Evolutionary conservation across 2,797 vertebrate genomes (phyloP).

Genomic region (Phalanger gymnotis): DNA sequence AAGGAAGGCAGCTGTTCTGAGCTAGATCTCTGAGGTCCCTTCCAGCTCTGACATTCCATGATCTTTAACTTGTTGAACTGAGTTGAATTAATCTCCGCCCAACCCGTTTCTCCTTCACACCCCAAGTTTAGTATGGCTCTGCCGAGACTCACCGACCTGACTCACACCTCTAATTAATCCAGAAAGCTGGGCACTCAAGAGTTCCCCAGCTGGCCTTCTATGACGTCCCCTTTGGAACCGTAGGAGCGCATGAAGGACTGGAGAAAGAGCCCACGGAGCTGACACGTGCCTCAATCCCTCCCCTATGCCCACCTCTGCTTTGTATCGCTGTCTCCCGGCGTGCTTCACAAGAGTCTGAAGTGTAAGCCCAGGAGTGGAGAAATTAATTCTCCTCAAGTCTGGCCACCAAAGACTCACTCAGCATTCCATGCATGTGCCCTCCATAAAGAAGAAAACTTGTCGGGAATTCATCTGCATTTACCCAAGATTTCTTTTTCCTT

Average conservation of each 20-base stretch:
- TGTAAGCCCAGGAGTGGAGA: neutral
- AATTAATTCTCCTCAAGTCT: constrained; percentile 2
- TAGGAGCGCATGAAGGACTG: neutral
- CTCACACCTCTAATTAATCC: neutral
- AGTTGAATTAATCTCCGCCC: neutral
- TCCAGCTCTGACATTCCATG: neutral
- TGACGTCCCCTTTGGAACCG: neutral
- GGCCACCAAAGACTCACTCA: neutral
- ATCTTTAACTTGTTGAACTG: neutral
- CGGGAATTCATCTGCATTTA: neutral
- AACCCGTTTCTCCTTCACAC: neutral
- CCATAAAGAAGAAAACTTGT: neutral
- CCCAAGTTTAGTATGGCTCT: neutral
- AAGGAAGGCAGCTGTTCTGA: neutral
- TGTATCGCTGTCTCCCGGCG: neutral
- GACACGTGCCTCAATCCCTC: neutral
- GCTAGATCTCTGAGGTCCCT: neutral
- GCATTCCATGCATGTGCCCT: neutral
- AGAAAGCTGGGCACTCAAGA: neutral
- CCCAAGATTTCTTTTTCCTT: neutral
- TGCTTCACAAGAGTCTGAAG: neutral
- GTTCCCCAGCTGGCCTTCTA: neutral
- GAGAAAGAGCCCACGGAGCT: neutral
- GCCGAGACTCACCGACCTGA: neutral
- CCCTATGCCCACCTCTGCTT: neutral